Evolutionary conservation across 2,113 vertebrate species (phyloP).

Genomic region (Gambusia holbrooki): DNA sequence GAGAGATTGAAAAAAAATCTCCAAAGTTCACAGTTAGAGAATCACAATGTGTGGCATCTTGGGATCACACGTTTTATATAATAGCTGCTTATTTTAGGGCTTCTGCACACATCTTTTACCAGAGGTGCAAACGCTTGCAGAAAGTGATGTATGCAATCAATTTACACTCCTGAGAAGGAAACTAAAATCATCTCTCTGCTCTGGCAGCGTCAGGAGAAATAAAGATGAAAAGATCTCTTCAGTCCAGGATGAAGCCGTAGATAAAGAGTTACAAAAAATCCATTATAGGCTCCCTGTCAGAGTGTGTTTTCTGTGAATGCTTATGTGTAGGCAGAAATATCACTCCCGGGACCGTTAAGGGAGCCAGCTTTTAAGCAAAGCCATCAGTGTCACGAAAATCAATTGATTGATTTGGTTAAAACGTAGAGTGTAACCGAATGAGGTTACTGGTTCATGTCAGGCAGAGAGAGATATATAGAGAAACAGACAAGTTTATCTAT

Average conservation of each 20-base stretch:
- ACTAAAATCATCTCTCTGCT: constrained; percentile 1
- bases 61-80: not conserved
- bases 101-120: not conserved
- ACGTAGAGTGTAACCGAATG: constrained; percentile 37
- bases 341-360: not conserved
- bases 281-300: constrained; percentile 15
- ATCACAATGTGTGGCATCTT: not conserved
- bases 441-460: constrained; percentile 23
- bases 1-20: not conserved
- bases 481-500: not conserved
- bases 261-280: constrained; percentile 24
- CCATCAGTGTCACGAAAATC: constrained; percentile 21
- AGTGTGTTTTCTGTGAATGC: constrained; percentile 26
- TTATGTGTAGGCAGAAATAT: constrained; percentile 7
- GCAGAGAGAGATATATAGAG: not conserved
- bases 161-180: not conserved
- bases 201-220: constrained; percentile 6
- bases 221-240: constrained; percentile 6
- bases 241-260: constrained; percentile 19
- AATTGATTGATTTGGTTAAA: constrained; percentile 40
- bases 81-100: not conserved
- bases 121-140: too few species aligned
- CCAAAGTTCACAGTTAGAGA: not conserved
- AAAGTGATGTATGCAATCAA: not conserved
- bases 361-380: constrained; percentile 21